Evolutionary conservation across 2,797 vertebrate species (phyloP).

Genomic region (Cossypha niveicapilla): DNA sequence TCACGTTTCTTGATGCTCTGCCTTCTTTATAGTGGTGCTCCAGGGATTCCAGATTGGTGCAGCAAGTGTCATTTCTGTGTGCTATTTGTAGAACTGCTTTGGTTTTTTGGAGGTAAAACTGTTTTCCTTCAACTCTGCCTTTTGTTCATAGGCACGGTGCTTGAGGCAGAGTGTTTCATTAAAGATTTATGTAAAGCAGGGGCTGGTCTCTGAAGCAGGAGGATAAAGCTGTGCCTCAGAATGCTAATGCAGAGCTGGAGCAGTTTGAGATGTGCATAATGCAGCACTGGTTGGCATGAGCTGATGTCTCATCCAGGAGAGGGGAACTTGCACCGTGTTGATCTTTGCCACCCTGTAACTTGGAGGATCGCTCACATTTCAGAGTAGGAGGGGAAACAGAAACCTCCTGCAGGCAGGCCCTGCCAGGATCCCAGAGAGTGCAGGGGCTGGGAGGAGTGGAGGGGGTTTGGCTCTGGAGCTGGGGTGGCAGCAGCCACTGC

Average conservation of each 20-base stretch:
- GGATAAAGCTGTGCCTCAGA: conserved; percentile 36
- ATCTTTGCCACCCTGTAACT: neutral
- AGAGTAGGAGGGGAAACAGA: neutral
- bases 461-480: neutral
- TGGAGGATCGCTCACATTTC: neutral
- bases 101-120: conserved; percentile 51
- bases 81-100: conserved; percentile 6
- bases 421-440: neutral
- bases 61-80: conserved; percentile 32
- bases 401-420: neutral
- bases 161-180: conserved; percentile 66
- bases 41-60: neutral
- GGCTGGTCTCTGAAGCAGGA: conserved; percentile 59
- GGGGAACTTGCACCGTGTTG: neutral
- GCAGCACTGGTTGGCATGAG: neutral
- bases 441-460: rapidly evolving
- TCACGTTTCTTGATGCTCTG: neutral
- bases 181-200: conserved; percentile 72
- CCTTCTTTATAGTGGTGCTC: neutral
- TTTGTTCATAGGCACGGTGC: conserved; percentile 42
- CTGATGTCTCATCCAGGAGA: neutral
- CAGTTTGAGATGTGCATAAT: neutral
- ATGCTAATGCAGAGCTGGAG: conserved; percentile 51
- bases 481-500: neutral
- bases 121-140: conserved; percentile 60